Base-by-base conservation (phyloP, 2,888 invertebrate species). In the Drosophila infuscata region DNA sequence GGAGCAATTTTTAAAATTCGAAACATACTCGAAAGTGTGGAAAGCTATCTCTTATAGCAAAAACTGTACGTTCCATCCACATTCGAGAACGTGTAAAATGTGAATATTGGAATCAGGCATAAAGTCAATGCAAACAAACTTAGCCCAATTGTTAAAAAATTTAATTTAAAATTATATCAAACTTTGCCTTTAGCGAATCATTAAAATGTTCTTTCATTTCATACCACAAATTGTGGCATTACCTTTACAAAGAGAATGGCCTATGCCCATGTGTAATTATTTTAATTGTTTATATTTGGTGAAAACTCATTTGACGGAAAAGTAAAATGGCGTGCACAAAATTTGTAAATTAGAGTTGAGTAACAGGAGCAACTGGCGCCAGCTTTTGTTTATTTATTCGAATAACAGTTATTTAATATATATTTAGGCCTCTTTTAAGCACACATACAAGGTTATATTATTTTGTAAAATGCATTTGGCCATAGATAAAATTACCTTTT, bases 321-420 rank as follows among this genome's bases (percentile, higher is more conserved):
- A 52, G 59, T 36, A 53, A 52, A 58, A 59, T 76, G 38, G 79
- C 70, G 70, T 70, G 74, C 59, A 72, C 35, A 65, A 78, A 78
- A 80, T 64, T 63, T 56, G 67, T 73, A 77, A 74, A 77, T 74
- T 74, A 69, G 57, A 81, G 69, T 63, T 66, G 36, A 59, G 67
- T 62, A 70, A 67, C n/a, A 5, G 51, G 41, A 54, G 73, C 54
- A 66, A 54, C 41, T 52, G 62, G 52, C 76, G 33, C 25, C 46
- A 58, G 41, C 65, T 64, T 69, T 77, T 79, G 75, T 85, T 75
- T 74, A 77, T 79, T 59, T 66, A 46, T 63, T 51, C 48, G 43
- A 53, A 68, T 68, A 74, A 76, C 64, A 79, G 69, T 69, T 72
- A 67, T 72, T 80, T 71, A 63, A 69, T 83, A 54, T 83, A 54